Conservation (phyloP, 1,140 invertebrate species). For the Bactericera cockerelli region DNA sequence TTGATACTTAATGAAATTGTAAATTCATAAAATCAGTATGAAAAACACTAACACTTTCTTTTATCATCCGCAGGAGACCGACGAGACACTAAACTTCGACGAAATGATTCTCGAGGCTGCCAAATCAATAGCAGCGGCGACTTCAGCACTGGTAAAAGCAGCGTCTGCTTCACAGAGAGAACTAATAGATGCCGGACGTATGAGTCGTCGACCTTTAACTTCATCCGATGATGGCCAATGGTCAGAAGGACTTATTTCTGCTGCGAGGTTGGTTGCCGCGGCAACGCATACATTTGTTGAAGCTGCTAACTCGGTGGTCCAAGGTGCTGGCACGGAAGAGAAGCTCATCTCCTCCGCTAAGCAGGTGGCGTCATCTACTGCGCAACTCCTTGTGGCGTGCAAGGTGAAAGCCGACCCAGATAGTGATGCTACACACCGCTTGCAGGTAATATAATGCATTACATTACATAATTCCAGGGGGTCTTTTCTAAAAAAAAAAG, state of each 20-base stretch:
- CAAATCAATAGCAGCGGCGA: slow-evolving; percentile 93
- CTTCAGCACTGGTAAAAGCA: slow-evolving; percentile 87
- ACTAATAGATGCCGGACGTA: slow-evolving; percentile 62
- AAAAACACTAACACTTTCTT: not conserved
- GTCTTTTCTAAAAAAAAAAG: too few relatives aligned
- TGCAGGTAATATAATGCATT: slow-evolving; percentile 43
- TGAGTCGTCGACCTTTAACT: slow-evolving; percentile 53
- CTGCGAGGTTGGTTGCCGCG: slow-evolving; percentile 86
- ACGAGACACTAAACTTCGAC: slow-evolving; percentile 91
- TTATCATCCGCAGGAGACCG: slow-evolving; percentile 53
- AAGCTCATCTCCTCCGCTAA: slow-evolving; percentile 92
- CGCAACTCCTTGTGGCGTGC: slow-evolving; percentile 91
- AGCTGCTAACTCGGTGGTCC: slow-evolving; percentile 90
- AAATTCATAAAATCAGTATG: too few relatives aligned
- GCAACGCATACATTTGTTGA: slow-evolving; percentile 95
- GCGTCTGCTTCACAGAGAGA: slow-evolving; percentile 91
- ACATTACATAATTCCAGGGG: not conserved
- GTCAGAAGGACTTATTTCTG: slow-evolving; percentile 95
- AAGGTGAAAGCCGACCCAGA: slow-evolving; percentile 95
- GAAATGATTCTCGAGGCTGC: slow-evolving; percentile 98
- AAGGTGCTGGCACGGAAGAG: slow-evolving; percentile 87
- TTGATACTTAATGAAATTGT: too few relatives aligned
- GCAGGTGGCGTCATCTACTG: slow-evolving; percentile 92
- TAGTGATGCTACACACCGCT: slow-evolving; percentile 78
- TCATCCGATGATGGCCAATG: slow-evolving; percentile 94